phyloP scores from a whole-genome alignment of 2,888 invertebrate genomes.

The Hyles lineata region DNA sequence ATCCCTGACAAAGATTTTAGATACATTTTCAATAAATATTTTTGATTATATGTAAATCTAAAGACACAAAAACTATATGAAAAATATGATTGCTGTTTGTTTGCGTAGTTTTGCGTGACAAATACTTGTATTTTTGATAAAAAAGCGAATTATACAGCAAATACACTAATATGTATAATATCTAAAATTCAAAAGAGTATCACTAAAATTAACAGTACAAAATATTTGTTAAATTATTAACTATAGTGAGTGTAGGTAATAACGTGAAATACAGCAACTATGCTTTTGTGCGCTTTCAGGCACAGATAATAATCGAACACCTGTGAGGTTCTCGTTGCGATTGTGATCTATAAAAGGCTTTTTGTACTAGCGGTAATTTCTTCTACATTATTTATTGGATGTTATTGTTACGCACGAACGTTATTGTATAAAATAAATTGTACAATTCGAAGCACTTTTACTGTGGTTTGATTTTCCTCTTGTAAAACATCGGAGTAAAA shows the following conservation, averaged over 20 bases:
- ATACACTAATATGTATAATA: no score
- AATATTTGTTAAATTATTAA: neutral
- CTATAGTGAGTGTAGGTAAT: neutral
- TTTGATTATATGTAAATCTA: no score
- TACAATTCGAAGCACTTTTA: neutral
- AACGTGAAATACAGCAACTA: neutral
- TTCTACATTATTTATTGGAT: slow-evolving; percentile 39
- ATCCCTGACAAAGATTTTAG: no score
- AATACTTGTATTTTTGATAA: no score
- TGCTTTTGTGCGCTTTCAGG: neutral
- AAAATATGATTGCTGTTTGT: no score
- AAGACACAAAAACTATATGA: no score
- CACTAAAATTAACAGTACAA: neutral
- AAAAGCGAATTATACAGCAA: no score
- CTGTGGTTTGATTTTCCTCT: slow-evolving; percentile 1
- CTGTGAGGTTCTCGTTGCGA: slow-evolving; percentile 58
- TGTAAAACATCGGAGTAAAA: slow-evolving; percentile 4
- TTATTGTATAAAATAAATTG: slow-evolving; percentile 8
- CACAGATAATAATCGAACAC: slow-evolving; percentile 43
- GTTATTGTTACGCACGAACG: slow-evolving; percentile 42
- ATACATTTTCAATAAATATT: no score
- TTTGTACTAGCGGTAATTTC: slow-evolving; percentile 34
- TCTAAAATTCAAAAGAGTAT: no score
- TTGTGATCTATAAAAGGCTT: slow-evolving; percentile 50
- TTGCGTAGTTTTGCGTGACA: no score